Evolutionary conservation across 1,140 invertebrate species (phyloP).

Genomic region (Drosophila ogumai): DNA sequence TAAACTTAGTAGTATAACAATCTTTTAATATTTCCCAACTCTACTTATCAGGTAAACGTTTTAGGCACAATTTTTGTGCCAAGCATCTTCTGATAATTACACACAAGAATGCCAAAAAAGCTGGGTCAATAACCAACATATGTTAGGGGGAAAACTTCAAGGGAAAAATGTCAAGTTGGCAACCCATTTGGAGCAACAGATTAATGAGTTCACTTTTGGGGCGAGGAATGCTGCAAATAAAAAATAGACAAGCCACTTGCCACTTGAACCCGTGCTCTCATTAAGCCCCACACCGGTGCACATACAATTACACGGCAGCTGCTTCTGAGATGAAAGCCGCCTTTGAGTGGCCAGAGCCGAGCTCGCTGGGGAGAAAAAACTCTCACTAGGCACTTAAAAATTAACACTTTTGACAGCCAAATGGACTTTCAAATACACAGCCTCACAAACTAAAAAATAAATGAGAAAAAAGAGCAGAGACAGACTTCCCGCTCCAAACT

Average conservation of each 20-base stretch:
- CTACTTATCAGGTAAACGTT: not conserved
- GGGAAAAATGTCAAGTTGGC: conserved; percentile 52
- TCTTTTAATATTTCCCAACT: not conserved
- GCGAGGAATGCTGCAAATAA: conserved; percentile 76
- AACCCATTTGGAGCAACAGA: conserved; percentile 66
- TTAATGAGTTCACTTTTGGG: conserved; percentile 74
- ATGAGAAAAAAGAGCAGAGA: conserved; percentile 30
- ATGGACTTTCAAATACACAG: conserved; percentile 81
- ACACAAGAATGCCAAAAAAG: conserved; percentile 3
- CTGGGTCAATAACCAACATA: conserved; percentile 47
- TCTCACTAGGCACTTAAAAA: conserved; percentile 83
- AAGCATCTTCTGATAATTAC: not conserved
- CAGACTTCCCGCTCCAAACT: conserved; percentile 27
- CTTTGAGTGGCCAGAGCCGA: conserved; percentile 23
- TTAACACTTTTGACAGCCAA: conserved; percentile 83
- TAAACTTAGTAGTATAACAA: no score
- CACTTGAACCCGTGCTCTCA: conserved; percentile 79
- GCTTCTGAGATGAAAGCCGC: conserved; percentile 61
- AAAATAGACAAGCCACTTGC: conserved; percentile 78
- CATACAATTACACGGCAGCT: conserved; percentile 46
- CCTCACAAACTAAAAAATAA: conserved; percentile 13
- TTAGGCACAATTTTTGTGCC: not conserved
- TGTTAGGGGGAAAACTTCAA: conserved; percentile 25
- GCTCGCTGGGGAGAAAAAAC: conserved; percentile 48
- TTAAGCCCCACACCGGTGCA: conserved; percentile 51